phyloP scores from a whole-genome alignment of 2,888 invertebrate species.

The Phorcus lineatus region DNA sequence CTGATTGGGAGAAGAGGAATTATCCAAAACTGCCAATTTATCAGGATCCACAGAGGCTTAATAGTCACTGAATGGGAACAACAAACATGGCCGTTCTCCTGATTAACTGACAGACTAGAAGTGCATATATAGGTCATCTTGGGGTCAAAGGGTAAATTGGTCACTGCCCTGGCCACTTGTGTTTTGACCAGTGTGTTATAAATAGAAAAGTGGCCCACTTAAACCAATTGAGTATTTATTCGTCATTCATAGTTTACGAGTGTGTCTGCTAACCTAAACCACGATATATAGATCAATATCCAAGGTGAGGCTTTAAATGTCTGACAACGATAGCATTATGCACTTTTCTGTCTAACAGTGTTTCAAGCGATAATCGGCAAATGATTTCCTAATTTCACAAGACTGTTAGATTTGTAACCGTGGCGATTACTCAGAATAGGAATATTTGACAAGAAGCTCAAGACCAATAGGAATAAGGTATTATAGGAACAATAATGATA shows the following conservation, averaged over 20 bases:
- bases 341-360: background rate
- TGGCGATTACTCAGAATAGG: background rate
- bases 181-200: background rate
- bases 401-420: background rate
- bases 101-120: constrained; percentile 9
- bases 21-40: constrained; percentile 24
- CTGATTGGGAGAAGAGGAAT: background rate
- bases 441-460: background rate
- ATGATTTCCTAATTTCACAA: background rate
- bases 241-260: background rate
- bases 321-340: background rate
- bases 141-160: background rate
- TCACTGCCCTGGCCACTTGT: constrained; percentile 5
- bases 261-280: background rate
- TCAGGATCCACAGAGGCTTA: constrained; percentile 17
- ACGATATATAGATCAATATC: constrained; percentile 7
- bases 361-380: background rate
- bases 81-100: constrained; percentile 16
- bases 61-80: constrained; percentile 9
- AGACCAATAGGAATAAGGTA: background rate
- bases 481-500: no score
- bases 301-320: constrained; percentile 2
- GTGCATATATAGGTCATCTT: constrained; percentile 18
- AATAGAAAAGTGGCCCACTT: constrained; percentile 2
- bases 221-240: constrained; percentile 4